These are phyloP conservation scores for Chaetodon auriga DNA, from an alignment of 2,113 vertebrate species.

Conservation along the genomic window DNA sequence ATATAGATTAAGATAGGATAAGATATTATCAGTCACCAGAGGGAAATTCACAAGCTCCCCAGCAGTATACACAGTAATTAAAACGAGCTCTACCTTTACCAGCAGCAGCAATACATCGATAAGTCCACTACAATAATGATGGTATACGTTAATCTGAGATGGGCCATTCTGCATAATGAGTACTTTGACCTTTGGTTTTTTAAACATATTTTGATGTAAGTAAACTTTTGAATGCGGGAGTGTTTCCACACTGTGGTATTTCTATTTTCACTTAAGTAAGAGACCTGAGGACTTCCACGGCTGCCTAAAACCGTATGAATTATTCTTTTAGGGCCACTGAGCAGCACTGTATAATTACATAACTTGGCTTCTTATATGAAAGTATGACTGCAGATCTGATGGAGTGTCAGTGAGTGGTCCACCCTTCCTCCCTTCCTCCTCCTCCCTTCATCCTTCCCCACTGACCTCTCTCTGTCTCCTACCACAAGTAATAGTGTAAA, in stretches of 20 bases:
- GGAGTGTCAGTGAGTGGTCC: constrained; percentile 31
- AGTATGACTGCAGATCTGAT: constrained; percentile 44
- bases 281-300: not conserved
- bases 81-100: not conserved
- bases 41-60: not conserved
- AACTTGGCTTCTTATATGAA: constrained; percentile 38
- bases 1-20: not conserved
- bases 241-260: not conserved
- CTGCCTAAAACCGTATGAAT: not conserved
- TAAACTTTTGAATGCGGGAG: not conserved
- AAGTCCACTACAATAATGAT: not conserved
- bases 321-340: not conserved
- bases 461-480: constrained; percentile 33
- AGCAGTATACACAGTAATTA: not conserved
- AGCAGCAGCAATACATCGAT: not conserved
- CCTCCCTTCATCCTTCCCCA: constrained; percentile 52
- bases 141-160: not conserved
- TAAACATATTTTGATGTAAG: not conserved
- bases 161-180: not conserved
- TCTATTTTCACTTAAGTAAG: not conserved
- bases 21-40: not conserved
- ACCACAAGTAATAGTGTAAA: not conserved
- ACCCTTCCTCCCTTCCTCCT: constrained; percentile 72
- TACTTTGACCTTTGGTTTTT: not conserved
- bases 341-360: constrained; percentile 15